Conservation (phyloP, 2,113 vertebrate genomes). For the Colistium nudipinnis region DNA sequence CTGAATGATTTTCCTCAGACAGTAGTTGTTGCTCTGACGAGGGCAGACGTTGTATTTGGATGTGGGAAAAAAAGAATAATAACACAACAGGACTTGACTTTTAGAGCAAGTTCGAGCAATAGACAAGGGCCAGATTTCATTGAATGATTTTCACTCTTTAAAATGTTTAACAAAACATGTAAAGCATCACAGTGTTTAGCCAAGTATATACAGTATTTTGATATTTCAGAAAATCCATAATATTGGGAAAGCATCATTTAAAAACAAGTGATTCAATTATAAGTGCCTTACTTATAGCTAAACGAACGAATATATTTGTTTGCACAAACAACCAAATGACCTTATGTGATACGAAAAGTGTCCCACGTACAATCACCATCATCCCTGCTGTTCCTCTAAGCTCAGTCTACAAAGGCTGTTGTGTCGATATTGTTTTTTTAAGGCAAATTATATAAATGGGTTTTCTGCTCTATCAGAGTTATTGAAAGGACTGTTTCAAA, state of each 20-base stretch:
- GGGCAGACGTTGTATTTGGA: not conserved
- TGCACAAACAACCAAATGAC: too few species aligned
- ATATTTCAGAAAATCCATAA: not conserved
- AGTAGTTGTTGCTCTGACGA: not conserved
- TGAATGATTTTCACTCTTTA: not conserved
- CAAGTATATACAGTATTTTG: not conserved
- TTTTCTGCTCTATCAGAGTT: too few species aligned
- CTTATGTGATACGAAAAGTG: too few species aligned
- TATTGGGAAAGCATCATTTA: not conserved
- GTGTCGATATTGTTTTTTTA: too few species aligned
- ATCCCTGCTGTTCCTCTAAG: too few species aligned
- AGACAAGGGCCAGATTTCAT: not conserved
- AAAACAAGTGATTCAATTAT: not conserved
- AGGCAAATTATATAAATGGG: too few species aligned
- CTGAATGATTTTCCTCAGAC: conserved; percentile 19
- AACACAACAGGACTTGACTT: not conserved
- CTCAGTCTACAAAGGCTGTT: too few species aligned
- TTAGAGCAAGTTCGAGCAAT: not conserved
- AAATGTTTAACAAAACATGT: not conserved
- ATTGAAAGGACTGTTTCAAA: too few species aligned
- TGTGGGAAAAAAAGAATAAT: not conserved
- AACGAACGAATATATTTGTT: too few species aligned
- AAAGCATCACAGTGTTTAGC: not conserved
- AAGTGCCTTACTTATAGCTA: not conserved
- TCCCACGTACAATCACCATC: too few species aligned